Evolutionary conservation across 2,888 invertebrate genomes (phyloP).

Genomic region (Nymphalis c-album): DNA sequence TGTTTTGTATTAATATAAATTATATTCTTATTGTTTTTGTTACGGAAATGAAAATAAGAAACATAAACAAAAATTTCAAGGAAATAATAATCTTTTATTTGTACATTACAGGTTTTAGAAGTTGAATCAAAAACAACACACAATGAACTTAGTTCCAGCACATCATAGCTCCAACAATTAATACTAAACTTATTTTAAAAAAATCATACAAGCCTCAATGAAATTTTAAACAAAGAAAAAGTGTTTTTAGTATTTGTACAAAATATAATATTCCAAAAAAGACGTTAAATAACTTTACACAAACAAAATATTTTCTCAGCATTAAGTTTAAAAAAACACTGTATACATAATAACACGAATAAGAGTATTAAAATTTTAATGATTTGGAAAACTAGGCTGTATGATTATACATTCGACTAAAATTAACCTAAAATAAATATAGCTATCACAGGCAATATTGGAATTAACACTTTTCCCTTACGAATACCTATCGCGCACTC

Average conservation of each 20-base stretch:
- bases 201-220: not conserved
- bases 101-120: constrained; percentile 21
- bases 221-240: not conserved
- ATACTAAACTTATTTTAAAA: constrained; percentile 9
- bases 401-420: constrained; percentile 11
- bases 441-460: constrained; percentile 34
- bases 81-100: constrained; percentile 10
- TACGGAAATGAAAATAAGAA: too few relatives aligned
- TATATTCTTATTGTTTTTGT: too few relatives aligned
- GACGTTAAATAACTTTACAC: not conserved
- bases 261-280: not conserved
- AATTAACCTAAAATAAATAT: constrained; percentile 31
- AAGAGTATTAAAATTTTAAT: too few relatives aligned
- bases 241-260: not conserved
- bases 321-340: too few relatives aligned
- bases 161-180: constrained; percentile 11
- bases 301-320: not conserved
- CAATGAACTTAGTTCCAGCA: not conserved
- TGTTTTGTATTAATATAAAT: too few relatives aligned
- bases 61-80: not conserved
- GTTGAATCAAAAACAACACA: constrained; percentile 15
- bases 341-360: too few relatives aligned
- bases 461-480: constrained; percentile 49
- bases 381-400: constrained; percentile 2
- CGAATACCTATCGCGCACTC: constrained; percentile 69